phyloP scores from a whole-genome alignment of 2,113 vertebrate genomes.

The Apeltes quadracus region DNA sequence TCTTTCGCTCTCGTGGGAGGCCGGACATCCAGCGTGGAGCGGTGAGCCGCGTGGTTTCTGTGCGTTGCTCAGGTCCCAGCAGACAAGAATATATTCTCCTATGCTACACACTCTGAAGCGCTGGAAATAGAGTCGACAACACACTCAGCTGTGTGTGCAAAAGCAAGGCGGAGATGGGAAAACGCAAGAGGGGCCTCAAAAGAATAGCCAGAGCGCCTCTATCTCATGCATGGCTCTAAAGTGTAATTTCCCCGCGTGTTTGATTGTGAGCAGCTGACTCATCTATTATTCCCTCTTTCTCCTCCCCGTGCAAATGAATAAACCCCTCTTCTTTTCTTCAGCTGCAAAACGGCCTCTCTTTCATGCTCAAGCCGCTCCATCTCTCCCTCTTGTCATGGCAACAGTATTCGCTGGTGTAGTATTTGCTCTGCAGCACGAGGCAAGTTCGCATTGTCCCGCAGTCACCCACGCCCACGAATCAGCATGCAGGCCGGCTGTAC shows the following conservation, averaged over 20 bases:
- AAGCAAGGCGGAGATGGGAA: conserved; percentile 19
- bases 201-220: conserved; percentile 44
- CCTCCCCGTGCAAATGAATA: conserved; percentile 54
- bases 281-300: conserved; percentile 70
- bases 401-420: conserved; percentile 69
- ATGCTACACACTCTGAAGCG: not conserved
- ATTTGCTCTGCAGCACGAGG: conserved; percentile 67
- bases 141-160: not conserved
- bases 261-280: conserved; percentile 72
- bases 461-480: conserved; percentile 79
- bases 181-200: conserved; percentile 33
- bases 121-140: conserved; percentile 20
- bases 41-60: conserved; percentile 35
- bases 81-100: conserved; percentile 42
- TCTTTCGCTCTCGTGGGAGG: conserved; percentile 48
- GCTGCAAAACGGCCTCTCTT: conserved; percentile 57
- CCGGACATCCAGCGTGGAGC: conserved; percentile 53
- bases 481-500: conserved; percentile 75
- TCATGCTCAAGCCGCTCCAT: conserved; percentile 59
- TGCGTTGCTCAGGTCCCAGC: conserved; percentile 44
- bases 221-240: conserved; percentile 59
- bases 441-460: conserved; percentile 72
- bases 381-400: conserved; percentile 75
- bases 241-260: conserved; percentile 66
- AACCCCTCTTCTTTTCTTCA: conserved; percentile 59